phyloP scores from a whole-genome alignment of 2,797 vertebrate species.

The Synanceia verrucosa region DNA sequence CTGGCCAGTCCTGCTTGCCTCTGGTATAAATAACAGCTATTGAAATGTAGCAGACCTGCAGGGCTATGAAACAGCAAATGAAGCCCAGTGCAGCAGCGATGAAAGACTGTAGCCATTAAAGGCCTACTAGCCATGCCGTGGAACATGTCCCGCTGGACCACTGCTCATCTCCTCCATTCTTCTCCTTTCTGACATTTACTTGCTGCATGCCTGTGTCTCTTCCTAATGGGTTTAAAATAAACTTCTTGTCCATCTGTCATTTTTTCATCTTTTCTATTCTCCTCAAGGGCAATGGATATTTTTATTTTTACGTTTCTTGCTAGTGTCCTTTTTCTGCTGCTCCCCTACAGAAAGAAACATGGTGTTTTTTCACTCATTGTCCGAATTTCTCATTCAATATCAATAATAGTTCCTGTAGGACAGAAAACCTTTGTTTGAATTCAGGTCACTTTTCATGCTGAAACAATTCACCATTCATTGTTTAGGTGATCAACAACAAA shows the following conservation, averaged over 20 bases:
- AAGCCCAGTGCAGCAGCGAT: conserved; percentile 38
- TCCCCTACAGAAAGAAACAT: conserved; percentile 21
- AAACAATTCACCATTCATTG: background rate
- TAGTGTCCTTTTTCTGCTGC: conserved; percentile 16
- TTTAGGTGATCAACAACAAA: background rate
- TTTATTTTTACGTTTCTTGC: conserved; percentile 50
- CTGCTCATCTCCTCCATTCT: conserved; percentile 56
- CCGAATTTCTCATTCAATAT: conserved; percentile 20
- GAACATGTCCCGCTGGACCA: conserved; percentile 45
- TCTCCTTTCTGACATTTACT: conserved; percentile 72
- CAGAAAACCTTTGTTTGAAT: background rate
- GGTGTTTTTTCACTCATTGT: conserved; percentile 15
- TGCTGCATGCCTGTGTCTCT: conserved; percentile 61
- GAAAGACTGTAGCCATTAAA: conserved; percentile 38
- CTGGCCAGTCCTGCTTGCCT: background rate
- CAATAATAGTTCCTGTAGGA: background rate
- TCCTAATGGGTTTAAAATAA: conserved; percentile 72
- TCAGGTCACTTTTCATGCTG: background rate
- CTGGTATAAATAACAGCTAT: conserved; percentile 18
- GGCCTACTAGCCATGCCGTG: conserved; percentile 42
- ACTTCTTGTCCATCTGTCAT: conserved; percentile 74
- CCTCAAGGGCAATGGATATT: conserved; percentile 65
- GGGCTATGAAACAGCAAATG: conserved; percentile 37
- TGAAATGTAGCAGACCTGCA: conserved; percentile 30
- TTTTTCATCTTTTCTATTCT: conserved; percentile 65